phyloP scores from a whole-genome alignment of 2,888 invertebrate genomes.

The Parapristionchus giblindavisi region DNA sequence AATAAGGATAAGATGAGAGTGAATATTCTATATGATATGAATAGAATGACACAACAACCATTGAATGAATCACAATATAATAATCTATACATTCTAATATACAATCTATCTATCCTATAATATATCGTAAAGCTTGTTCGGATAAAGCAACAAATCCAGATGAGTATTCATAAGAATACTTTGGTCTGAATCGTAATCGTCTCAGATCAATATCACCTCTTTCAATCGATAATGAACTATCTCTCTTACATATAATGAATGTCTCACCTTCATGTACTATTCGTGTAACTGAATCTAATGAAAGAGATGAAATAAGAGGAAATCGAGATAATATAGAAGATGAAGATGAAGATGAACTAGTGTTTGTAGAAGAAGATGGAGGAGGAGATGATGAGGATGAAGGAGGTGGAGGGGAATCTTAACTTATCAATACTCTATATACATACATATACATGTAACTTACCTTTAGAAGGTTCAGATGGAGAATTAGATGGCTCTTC shows the following conservation, averaged over 20 bases:
- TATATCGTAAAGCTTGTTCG: slow-evolving; percentile 19
- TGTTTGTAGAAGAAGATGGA: neutral
- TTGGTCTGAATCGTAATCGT: slow-evolving; percentile 19
- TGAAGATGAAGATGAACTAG: neutral
- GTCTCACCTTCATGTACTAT: slow-evolving; percentile 51
- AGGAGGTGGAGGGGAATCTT: neutral
- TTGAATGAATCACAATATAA: neutral
- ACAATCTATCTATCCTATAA: neutral
- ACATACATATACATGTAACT: neutral
- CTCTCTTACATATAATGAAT: neutral
- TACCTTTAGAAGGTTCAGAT: slow-evolving; percentile 9
- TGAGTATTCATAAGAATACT: neutral
- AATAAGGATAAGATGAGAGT: no score
- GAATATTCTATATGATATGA: no score
- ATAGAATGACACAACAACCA: no score
- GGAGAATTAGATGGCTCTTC: neutral
- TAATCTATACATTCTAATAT: neutral
- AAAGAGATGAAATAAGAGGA: slow-evolving; percentile 51
- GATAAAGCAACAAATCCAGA: slow-evolving; percentile 19
- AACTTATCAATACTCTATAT: neutral
- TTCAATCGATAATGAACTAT: slow-evolving; percentile 22
- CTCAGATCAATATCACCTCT: slow-evolving; percentile 12
- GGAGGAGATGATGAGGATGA: neutral
- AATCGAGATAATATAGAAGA: slow-evolving; percentile 28
- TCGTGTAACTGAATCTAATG: slow-evolving; percentile 51